phyloP scores from a whole-genome alignment of 2,113 vertebrate species.

The Nannobrachium achirus region DNA sequence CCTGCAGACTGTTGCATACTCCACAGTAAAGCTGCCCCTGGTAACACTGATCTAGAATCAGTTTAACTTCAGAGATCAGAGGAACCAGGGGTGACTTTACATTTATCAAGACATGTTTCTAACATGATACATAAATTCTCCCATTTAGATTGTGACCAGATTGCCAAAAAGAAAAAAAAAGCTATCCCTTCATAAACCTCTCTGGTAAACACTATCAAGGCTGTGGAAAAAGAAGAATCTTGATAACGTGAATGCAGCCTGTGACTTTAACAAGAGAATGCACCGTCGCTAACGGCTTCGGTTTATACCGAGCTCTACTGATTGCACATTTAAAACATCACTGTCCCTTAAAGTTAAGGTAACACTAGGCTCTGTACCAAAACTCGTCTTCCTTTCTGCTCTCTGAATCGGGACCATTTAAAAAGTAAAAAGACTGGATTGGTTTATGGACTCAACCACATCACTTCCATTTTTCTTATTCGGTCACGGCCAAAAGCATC shows the following conservation, averaged over 20 bases:
- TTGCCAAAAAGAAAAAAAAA: too few relatives aligned
- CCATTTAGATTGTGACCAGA: constrained; percentile 17
- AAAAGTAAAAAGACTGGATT: background rate
- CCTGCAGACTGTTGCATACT: constrained; percentile 20
- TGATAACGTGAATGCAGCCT: constrained; percentile 21
- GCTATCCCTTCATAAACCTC: too few relatives aligned
- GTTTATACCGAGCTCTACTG: constrained; percentile 13
- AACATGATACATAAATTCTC: constrained; percentile 25
- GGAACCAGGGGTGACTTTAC: constrained; percentile 5
- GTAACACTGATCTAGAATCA: background rate
- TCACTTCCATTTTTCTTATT: too few relatives aligned
- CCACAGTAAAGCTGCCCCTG: background rate
- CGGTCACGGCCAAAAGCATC: too few relatives aligned
- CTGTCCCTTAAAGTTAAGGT: background rate
- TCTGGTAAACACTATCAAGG: background rate
- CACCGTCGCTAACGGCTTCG: background rate
- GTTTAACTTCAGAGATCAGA: constrained; percentile 8
- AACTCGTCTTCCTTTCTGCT: background rate
- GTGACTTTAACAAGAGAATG: constrained; percentile 2
- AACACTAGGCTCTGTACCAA: background rate
- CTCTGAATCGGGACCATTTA: background rate
- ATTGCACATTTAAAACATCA: constrained; percentile 51
- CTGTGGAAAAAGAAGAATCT: constrained; percentile 7
- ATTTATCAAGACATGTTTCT: constrained; percentile 5
- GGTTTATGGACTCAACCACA: too few relatives aligned